Evolutionary conservation across 2,113 vertebrate species (phyloP).

Genomic region (Crotophaga sulcirostris): DNA sequence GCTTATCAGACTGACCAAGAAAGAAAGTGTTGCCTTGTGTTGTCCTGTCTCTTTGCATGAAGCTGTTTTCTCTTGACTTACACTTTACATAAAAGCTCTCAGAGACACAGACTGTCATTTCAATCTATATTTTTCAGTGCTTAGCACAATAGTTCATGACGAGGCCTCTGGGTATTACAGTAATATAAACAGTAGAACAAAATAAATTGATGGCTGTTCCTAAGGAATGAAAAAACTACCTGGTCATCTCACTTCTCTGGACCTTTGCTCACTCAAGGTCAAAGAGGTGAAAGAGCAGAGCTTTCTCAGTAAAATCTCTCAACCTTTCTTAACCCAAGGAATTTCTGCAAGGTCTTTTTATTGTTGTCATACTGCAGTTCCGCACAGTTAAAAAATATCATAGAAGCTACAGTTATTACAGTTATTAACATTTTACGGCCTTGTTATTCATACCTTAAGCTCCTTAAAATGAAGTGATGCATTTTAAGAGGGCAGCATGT

Average conservation of each 20-base stretch:
- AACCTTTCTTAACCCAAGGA: constrained; percentile 25
- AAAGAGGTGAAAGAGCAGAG: neutral
- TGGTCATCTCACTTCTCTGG: neutral
- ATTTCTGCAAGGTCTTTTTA: constrained; percentile 66
- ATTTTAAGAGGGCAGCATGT: constrained; percentile 69
- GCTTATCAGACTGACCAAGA: neutral
- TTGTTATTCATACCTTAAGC: constrained; percentile 76
- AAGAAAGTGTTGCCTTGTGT: neutral
- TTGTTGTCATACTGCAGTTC: constrained; percentile 64
- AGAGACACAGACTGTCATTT: constrained; percentile 39
- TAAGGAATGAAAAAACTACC: neutral
- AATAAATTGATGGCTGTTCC: neutral
- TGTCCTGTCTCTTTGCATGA: neutral
- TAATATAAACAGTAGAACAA: constrained; percentile 3
- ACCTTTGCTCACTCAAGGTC: constrained; percentile 23
- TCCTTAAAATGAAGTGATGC: constrained; percentile 69
- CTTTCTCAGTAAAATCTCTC: constrained; percentile 39
- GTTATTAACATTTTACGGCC: constrained; percentile 79
- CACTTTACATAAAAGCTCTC: neutral
- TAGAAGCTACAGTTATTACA: constrained; percentile 70
- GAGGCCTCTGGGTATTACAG: neutral
- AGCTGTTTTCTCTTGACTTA: neutral
- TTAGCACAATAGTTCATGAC: constrained; percentile 20
- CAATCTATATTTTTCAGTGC: constrained; percentile 19
- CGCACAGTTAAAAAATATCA: constrained; percentile 63